Evolutionary conservation across 2,888 invertebrate genomes (phyloP), one percentile per base, ranked within the genome.

Genomic region (Ferdinandea cuprea): DNA sequence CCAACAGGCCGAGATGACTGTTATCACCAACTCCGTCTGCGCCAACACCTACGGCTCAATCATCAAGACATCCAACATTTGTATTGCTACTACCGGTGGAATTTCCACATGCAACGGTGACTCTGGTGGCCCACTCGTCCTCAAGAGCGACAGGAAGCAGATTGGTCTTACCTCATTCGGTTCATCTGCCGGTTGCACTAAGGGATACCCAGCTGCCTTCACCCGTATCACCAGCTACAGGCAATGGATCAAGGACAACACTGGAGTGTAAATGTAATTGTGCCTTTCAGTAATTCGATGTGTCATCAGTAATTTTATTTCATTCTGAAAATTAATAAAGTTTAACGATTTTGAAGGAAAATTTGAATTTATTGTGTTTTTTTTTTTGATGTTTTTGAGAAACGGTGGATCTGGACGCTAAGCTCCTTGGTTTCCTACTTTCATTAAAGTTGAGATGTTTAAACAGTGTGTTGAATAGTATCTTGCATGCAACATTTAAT

Each of bases 181-280:
- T 6, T 3, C 54, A 4, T 5, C 35, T 7, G 32, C 17, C 0
- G 61, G 61, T 7, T 79, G 79, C 17, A 61, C 61, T 37, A n/a
- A 25, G n/a, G 56, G 48, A 3, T 68, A 42, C 0, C 79, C 79
- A 28, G 46, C 7, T 59, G 88, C 85, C 13, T 89, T 88, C 84
- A 89, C 89, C 25, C 87, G 88, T 28, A 66, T 87, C 7, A 87
- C 87, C 68, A 85, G 72, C 80, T 89, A 87, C 86, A 80, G 87
- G 35, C 72, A 78, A 28, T 89, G 89, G 89, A 89, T 89, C 63
- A 66, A 79, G 61, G 85, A 85, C 0, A 81, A 86, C 44, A 85
- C 86, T 59, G 88, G 85, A 56, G 44, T 88, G 48, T 17, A 77
- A 68, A 5, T 21, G 9, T 4, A 4, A n/a, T 3, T 44, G 19